phyloP scores from a whole-genome alignment of 2,113 vertebrate genomes.

The Empidonax alnorum region DNA sequence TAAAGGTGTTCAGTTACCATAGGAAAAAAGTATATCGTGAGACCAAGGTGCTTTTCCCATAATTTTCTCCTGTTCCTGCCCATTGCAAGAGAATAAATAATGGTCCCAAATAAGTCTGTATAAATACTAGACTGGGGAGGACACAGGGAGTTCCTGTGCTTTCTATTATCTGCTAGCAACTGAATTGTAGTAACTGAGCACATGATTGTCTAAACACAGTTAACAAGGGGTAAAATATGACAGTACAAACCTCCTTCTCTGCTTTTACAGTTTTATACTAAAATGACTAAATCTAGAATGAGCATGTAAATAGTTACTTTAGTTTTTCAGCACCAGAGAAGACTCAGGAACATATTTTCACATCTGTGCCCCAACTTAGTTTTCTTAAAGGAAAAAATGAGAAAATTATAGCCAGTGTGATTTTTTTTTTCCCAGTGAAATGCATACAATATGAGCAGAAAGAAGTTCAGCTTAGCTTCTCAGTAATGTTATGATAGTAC shows the following conservation, averaged over 20 bases:
- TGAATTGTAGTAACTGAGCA: not conserved
- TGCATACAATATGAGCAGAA: not conserved
- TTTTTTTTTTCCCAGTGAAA: not conserved
- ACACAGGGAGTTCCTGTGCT: not conserved
- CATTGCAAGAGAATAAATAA: not conserved
- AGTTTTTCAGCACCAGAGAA: not conserved
- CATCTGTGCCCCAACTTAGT: not conserved
- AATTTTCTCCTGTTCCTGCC: not conserved
- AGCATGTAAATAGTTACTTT: not conserved
- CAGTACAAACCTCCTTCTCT: not conserved
- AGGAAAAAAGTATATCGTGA: not conserved
- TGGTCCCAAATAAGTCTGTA: not conserved
- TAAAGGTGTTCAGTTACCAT: not conserved
- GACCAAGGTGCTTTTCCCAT: not conserved
- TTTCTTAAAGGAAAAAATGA: not conserved
- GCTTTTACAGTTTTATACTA: not conserved
- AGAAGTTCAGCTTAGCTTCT: not conserved
- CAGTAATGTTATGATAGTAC: not conserved
- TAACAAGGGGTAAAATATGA: not conserved
- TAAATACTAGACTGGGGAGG: not conserved
- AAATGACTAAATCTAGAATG: not conserved
- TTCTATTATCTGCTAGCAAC: not conserved
- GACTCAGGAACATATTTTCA: not conserved
- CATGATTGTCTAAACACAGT: not conserved
- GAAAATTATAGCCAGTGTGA: not conserved